Evolutionary conservation across 2,797 vertebrate genomes (phyloP), one percentile per base, ranked within the genome.

Genomic region (Zalophus californianus): DNA sequence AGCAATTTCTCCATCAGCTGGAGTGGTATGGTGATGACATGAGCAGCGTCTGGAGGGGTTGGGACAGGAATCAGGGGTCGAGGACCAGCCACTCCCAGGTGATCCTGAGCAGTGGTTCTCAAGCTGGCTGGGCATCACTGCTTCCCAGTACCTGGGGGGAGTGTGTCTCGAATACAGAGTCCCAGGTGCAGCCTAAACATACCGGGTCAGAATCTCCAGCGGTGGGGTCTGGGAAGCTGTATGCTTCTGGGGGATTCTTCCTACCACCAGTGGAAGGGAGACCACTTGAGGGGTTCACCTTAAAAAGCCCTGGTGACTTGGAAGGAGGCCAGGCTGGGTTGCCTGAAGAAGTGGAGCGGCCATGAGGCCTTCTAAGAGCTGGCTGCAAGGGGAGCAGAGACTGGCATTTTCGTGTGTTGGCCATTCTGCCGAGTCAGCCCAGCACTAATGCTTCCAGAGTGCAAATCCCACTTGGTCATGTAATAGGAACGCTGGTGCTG

Each of bases 381-480:
- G 16, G 48, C 79, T 58, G 16, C 84, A 86, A 72, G 72, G 77
- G 80, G n/a, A 13, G 4, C 6, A 14, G 48, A 50, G 62, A 70
- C 41, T 73, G 78, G 85, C 73, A 86, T 62, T 93, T 82, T 91
- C 94, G 84, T 29, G 9, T 15, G 0, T 25, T 89, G 50, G 68
- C 58, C 11, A 21, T 96, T 97, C 95, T 96, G 96, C 97, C 0
- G 3, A 94, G 84, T 98, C 96, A 96, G 97, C 94, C 68, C 73
- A 21, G 68, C 29, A 0, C 83, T 95, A 96, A 94, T 89, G 96
- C 92, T 96, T 93, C 7, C 41, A 95, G 92, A 95, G 85, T 86
- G n/a, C 66, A 97, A 97, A 97, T 94, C 97, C 97, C 92, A 92
- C 80, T 95, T 91, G 96, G 75, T 96, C 96, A 80, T 93, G 32